Base-by-base conservation (phyloP, 2,888 invertebrate species). In the Caenorhabditis virilis region DNA sequence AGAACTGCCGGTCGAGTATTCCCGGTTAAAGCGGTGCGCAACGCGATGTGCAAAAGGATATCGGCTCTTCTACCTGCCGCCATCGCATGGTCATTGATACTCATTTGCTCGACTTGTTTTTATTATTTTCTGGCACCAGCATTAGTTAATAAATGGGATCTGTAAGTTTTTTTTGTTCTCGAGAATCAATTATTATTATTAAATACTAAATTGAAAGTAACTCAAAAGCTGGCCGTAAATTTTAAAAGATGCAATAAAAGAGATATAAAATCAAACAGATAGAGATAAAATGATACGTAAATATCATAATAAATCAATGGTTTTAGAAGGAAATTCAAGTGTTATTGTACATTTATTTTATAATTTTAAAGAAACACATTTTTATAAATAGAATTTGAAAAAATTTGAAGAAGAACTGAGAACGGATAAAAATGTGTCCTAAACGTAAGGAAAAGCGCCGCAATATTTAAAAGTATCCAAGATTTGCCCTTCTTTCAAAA, bases 41-140 rank as follows among this genome's bases (percentile, higher is more conserved):
- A 13, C 6, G 39, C n/a, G 36, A 73, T 77, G 72, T 93, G 93
- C 89, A 92, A 92, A 88, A 90, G 91, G 86, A 91, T 92, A 87
- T 92, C 93, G 87, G 91, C 92, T 88, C 92, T 92, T 88, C 90
- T 95, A 88, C 97, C 97, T 86, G 95, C 95, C 87, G 91, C 92
- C 84, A 92, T 94, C 88, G 95, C 97, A 85, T 98, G 97, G 97
- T 90, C 91, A 80, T 88, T 98, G 84, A 89, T 97, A 82, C 88
- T 97, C 85, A 90, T 90, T 85, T 79, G 80, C 54, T 69, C 78
- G 22, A 52, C 50, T 15, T 66, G 66, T 25, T 80, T 80, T 58
- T 79, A 69, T 55, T 79, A 65, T 30, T 64, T 78, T 22, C 50
- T 80, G 18, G 74, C 68, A 18, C 78, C 79, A 16, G 69, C 72